Conservation (phyloP, 2,797 vertebrate species). For the Arctocebus calabarensis region DNA sequence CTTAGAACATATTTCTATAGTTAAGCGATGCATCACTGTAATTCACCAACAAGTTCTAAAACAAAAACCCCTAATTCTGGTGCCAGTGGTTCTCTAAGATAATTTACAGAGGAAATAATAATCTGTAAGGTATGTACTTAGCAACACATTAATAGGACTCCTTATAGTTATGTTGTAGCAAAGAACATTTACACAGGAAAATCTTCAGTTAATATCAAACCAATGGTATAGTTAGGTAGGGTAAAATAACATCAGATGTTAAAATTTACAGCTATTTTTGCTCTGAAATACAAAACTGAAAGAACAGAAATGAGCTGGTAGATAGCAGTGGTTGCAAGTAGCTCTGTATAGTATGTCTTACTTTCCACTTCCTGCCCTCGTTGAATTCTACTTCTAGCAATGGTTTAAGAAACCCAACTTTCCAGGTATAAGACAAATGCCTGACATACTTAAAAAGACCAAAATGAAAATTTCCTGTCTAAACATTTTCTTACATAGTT, state of each 20-base stretch:
- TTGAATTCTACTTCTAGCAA: constrained; percentile 9
- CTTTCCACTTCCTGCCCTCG: neutral
- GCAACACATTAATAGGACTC: constrained; percentile 1
- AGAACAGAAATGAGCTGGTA: neutral
- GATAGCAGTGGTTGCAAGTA: neutral
- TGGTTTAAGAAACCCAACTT: neutral
- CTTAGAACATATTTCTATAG: neutral
- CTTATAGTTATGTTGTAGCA: neutral
- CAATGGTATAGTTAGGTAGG: neutral
- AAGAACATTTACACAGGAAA: constrained; percentile 1
- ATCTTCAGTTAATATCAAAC: constrained; percentile 23
- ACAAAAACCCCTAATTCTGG: constrained; percentile 36
- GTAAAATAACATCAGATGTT: constrained; percentile 15
- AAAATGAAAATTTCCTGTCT: constrained; percentile 10
- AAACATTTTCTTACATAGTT: constrained; percentile 7
- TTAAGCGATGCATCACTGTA: neutral
- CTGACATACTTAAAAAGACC: neutral
- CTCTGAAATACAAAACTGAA: constrained; percentile 30
- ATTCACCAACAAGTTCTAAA: constrained; percentile 34
- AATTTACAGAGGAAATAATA: constrained; percentile 31
- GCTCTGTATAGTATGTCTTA: neutral
- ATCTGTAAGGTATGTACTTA: neutral
- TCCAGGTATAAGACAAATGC: neutral
- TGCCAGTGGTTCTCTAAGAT: neutral
- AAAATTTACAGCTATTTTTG: neutral